Evolutionary conservation across 1,140 invertebrate genomes (phyloP).

Genomic region (Ceratoteleas bidentatus): DNA sequence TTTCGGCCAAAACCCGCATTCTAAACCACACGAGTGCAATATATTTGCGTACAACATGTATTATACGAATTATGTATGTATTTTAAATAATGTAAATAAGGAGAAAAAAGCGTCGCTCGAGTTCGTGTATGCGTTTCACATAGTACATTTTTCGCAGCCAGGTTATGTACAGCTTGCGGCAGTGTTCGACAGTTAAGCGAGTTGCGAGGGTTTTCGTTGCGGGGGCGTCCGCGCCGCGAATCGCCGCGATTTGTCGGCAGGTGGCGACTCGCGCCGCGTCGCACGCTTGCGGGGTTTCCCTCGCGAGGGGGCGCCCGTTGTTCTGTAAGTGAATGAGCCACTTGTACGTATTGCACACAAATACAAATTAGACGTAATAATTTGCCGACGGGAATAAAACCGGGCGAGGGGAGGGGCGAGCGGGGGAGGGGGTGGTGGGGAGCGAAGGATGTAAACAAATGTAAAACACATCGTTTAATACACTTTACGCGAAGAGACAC

Average conservation of each 20-base stretch:
- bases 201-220: conserved; percentile 33
- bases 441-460: conserved; percentile 63
- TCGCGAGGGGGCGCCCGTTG: conserved; percentile 35
- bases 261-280: conserved; percentile 23
- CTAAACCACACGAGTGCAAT: conserved; percentile 63
- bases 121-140: conserved; percentile 57
- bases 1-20: conserved; percentile 51
- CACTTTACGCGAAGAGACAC: conserved; percentile 63
- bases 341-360: conserved; percentile 65
- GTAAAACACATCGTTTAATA: conserved; percentile 62
- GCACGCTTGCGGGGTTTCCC: conserved; percentile 35
- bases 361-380: conserved; percentile 59
- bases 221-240: conserved; percentile 22
- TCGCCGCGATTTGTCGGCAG: conserved; percentile 9
- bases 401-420: no score
- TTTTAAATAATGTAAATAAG: conserved; percentile 46
- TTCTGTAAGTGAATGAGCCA: conserved; percentile 55
- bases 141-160: conserved; percentile 59
- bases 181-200: conserved; percentile 51
- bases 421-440: no score
- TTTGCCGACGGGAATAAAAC: conserved; percentile 46
- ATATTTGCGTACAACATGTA: conserved; percentile 60
- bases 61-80: conserved; percentile 54
- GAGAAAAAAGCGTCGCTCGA: conserved; percentile 48
- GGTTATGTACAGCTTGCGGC: conserved; percentile 61